Base-by-base conservation (phyloP, 2,113 vertebrate species). In the Chaenogobius annularis region DNA sequence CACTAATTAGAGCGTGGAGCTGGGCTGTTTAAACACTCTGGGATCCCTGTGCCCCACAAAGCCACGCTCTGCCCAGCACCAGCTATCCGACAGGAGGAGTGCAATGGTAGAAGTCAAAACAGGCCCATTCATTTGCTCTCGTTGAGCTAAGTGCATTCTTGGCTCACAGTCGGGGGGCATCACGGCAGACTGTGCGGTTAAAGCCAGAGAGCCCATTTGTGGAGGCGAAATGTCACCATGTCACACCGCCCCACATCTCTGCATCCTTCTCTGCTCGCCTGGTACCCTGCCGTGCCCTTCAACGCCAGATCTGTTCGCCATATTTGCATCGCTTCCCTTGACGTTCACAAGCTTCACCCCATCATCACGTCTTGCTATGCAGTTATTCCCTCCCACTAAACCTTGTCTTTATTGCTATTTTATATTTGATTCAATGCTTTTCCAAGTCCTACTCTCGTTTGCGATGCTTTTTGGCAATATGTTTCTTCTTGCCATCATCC, bases 61-160 rank as follows among this genome's bases (percentile, higher is more conserved):
- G 92, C 89, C 88, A 76, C 78, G 68, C 86, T 90, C 91, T 84
- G 89, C 84, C 85, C 89, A 79, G 78, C 86, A 85, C 87, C 89
- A 85, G 87, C 92, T 93, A 93, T 94, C 91, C 85, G 74, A 78
- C 83, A 87, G 86, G 85, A 83, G 88, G 79, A 88, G 92, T 92
- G 92, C 94, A 94, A 94, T 93, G 92, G 92, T 94, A 95, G 92
- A 91, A 94, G 93, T 93, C 92, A 93, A 94, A 94, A 93, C 88
- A 94, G 92, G 91, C 92, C 94, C 93, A 95, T 96, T 97, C 94
- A 96, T 96, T 96, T 95, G 93, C 95, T 94, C 90, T 92, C 40
- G 88, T 92, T 93, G 90, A 94, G 93, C 93, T 96, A 96, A 98
- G 94, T 98, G 95, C 95, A 95, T 98, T 98, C 95, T 98, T 98